Conservation (phyloP, 2,888 invertebrate species). For the Hybos culiciformis region DNA sequence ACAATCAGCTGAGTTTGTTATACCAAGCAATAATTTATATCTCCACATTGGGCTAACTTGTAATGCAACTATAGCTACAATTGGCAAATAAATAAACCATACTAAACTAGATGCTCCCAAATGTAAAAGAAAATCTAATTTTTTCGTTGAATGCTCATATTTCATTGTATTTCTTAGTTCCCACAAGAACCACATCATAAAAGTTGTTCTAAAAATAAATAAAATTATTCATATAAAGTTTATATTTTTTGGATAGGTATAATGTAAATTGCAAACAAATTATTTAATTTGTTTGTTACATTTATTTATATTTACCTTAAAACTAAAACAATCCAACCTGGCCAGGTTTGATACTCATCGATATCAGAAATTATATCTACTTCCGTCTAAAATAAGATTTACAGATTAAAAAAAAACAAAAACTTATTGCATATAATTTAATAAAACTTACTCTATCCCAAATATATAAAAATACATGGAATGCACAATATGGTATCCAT, state of each 20-base stretch:
- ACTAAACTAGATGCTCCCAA: conserved; percentile 95
- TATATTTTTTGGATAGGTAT: not conserved
- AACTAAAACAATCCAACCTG: conserved; percentile 85
- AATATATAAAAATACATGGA: conserved; percentile 83
- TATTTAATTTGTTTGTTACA: not conserved
- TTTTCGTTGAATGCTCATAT: conserved; percentile 66
- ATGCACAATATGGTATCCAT: conserved; percentile 83
- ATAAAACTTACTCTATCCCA: conserved; percentile 81
- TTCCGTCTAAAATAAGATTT: conserved; percentile 57
- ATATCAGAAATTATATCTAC: conserved; percentile 92
- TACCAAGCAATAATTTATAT: conserved; percentile 85
- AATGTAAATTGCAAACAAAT: not conserved
- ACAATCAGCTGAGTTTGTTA: conserved; percentile 90
- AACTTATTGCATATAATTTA: conserved; percentile 1
- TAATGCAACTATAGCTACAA: conserved; percentile 82
- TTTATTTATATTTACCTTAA: conserved; percentile 38
- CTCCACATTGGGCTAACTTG: conserved; percentile 92
- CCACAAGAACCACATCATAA: conserved; percentile 79
- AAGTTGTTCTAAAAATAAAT: conserved; percentile 43
- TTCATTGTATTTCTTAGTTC: conserved; percentile 61
- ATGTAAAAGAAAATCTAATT: conserved; percentile 85
- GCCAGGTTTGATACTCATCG: conserved; percentile 96
- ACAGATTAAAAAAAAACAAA: not conserved
- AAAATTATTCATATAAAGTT: not conserved
- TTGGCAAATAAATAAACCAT: conserved; percentile 95